Conservation (phyloP, 2,888 invertebrate genomes). For the Philhelius pedissequus region DNA sequence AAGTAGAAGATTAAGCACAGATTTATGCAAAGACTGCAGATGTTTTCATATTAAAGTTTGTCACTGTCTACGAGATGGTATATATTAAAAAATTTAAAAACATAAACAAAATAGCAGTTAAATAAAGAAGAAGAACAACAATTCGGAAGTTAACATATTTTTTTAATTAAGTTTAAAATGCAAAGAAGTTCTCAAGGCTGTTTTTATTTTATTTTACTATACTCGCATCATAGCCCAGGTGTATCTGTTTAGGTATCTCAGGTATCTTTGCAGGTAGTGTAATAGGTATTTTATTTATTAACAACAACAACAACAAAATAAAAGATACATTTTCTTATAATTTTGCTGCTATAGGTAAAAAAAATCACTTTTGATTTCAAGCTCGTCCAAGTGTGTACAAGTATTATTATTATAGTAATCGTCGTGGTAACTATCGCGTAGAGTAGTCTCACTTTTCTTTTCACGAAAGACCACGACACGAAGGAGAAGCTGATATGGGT, state of each 20-base stretch:
- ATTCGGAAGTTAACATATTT: conserved; percentile 36
- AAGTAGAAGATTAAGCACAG: conserved; percentile 21
- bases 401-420: conserved; percentile 57
- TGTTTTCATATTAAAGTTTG: conserved; percentile 30
- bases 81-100: not conserved
- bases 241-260: conserved; percentile 1
- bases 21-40: conserved; percentile 29
- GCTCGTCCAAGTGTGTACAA: conserved; percentile 59
- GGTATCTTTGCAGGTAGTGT: conserved; percentile 7
- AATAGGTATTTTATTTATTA: conserved; percentile 29
- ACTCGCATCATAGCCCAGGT: conserved; percentile 25
- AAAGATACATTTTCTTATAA: conserved; percentile 14
- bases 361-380: conserved; percentile 67
- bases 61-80: conserved; percentile 27
- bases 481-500: conserved; percentile 27
- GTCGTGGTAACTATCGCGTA: conserved; percentile 48
- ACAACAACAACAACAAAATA: conserved; percentile 48
- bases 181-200: conserved; percentile 49
- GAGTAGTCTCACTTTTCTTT: conserved; percentile 66
- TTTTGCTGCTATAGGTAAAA: conserved; percentile 11
- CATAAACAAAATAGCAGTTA: conserved; percentile 1
- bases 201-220: not conserved
- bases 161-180: not conserved
- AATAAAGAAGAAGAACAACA: conserved; percentile 17
- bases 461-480: conserved; percentile 49